These are phyloP conservation scores for Portunus trituberculatus DNA, from an alignment of 1,140 invertebrate species.

Conservation along the genomic window DNA sequence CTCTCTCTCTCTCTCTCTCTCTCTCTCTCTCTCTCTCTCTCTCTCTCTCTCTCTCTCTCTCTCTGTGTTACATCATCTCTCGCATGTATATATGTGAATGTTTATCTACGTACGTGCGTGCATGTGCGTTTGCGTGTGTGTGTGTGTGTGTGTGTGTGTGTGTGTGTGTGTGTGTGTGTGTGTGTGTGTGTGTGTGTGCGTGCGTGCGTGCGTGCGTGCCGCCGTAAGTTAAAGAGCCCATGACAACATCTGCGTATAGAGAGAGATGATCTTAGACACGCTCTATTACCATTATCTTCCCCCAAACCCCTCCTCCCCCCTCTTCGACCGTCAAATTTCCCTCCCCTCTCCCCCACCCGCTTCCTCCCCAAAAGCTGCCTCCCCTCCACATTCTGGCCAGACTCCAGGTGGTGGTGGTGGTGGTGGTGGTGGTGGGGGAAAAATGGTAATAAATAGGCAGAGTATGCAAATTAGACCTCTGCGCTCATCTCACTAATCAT, in stretches of 20 bases:
- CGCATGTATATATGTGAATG: too few relatives aligned
- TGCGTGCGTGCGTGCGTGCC: background rate
- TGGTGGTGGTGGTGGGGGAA: background rate
- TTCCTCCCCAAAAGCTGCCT: background rate
- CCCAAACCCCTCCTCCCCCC: background rate
- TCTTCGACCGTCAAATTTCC: too few relatives aligned
- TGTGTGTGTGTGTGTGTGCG: background rate
- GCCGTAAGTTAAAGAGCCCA: background rate
- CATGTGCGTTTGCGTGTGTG: too few relatives aligned
- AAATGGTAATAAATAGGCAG: background rate
- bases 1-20: too few relatives aligned
- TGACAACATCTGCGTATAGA: background rate
- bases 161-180: slow-evolving; percentile 11
- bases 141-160: too few relatives aligned
- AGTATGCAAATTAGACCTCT: background rate
- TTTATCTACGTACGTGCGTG: too few relatives aligned
- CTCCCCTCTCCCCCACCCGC: background rate
- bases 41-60: too few relatives aligned
- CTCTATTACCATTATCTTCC: background rate
- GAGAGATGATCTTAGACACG: background rate
- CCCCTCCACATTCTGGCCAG: background rate
- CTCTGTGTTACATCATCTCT: too few relatives aligned
- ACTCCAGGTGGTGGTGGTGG: too few relatives aligned
- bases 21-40: too few relatives aligned
- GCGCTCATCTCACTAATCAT: background rate